Percentiles rank a stretch among this genome's conserved stretches.
Conservation (phyloP, 2,888 invertebrate genomes). For the Campaea margaritaria region DNA sequence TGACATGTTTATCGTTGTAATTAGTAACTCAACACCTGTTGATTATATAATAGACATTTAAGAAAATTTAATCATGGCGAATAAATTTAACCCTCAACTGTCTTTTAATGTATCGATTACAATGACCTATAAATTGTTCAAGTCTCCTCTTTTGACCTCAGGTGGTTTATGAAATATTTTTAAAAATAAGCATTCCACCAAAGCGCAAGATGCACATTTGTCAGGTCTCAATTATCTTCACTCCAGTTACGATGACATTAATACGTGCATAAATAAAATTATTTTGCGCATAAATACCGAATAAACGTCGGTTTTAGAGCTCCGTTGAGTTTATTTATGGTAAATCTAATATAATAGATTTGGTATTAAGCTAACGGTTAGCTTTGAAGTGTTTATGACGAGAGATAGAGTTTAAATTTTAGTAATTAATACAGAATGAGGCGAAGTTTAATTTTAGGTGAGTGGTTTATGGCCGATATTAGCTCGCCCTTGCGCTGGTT, state of each 20-base stretch:
- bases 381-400: slow-evolving; percentile 6
- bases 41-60: too few relatives aligned
- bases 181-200: neutral
- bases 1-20: too few relatives aligned
- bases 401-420: slow-evolving; percentile 8
- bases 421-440: slow-evolving; percentile 3
- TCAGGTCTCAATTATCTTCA: slow-evolving; percentile 8
- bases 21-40: too few relatives aligned
- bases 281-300: slow-evolving; percentile 10
- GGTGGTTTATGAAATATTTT: neutral
- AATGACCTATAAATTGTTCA: neutral
- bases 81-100: too few relatives aligned
- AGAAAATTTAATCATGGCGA: too few relatives aligned
- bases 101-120: too few relatives aligned
- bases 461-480: slow-evolving; percentile 13
- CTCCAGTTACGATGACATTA: slow-evolving; percentile 7
- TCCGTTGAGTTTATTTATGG: slow-evolving; percentile 18
- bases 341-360: slow-evolving; percentile 5
- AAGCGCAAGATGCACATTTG: neutral
- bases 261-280: slow-evolving; percentile 14
- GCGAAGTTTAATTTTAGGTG: slow-evolving; percentile 8
- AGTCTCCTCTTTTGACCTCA: neutral
- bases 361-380: slow-evolving; percentile 11
- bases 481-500: slow-evolving; percentile 2
- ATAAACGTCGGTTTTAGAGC: slow-evolving; percentile 15